Percentiles rank a stretch among this genome's conserved stretches.
These are phyloP conservation scores for Melipona quadrifasciata DNA, from an alignment of 1,140 invertebrate genomes.

Conservation along the genomic window DNA sequence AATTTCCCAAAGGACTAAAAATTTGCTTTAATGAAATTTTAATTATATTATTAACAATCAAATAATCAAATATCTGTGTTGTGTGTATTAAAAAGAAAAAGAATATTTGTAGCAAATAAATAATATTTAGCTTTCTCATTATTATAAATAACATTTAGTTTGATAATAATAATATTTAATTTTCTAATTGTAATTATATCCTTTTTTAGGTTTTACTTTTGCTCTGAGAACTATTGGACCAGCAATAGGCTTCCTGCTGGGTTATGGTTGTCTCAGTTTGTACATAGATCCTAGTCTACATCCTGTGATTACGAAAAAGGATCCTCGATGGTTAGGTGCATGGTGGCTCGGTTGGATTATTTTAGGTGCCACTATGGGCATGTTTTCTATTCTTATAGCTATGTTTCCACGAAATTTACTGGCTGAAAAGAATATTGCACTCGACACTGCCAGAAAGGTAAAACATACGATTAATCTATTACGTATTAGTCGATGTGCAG, in stretches of 20 bases:
- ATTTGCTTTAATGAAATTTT: too few relatives aligned
- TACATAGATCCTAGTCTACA: conserved; percentile 86
- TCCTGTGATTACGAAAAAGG: conserved; percentile 84
- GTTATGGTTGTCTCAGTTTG: conserved; percentile 83
- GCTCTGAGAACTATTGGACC: conserved; percentile 84
- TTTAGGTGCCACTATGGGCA: conserved; percentile 82
- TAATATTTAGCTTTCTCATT: too few relatives aligned
- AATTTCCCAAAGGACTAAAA: too few relatives aligned
- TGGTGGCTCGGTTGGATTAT: conserved; percentile 88
- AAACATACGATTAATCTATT: neutral
- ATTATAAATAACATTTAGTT: too few relatives aligned
- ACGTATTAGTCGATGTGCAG: neutral
- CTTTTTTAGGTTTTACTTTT: conserved; percentile 83
- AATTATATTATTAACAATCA: too few relatives aligned
- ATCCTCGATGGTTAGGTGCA: conserved; percentile 87
- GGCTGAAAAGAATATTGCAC: conserved; percentile 56
- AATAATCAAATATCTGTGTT: too few relatives aligned
- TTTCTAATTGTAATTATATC: neutral
- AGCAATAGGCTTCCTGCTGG: conserved; percentile 83
- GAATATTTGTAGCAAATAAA: too few relatives aligned
- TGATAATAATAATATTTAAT: neutral
- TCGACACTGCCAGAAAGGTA: conserved; percentile 43
- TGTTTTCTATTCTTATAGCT: conserved; percentile 84
- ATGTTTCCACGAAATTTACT: conserved; percentile 84
- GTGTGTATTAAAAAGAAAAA: too few relatives aligned